Percentiles rank a stretch among this genome's conserved stretches.
phyloP scores from a whole-genome alignment of 2,888 invertebrate species.

The Lasioglossum calceatum region DNA sequence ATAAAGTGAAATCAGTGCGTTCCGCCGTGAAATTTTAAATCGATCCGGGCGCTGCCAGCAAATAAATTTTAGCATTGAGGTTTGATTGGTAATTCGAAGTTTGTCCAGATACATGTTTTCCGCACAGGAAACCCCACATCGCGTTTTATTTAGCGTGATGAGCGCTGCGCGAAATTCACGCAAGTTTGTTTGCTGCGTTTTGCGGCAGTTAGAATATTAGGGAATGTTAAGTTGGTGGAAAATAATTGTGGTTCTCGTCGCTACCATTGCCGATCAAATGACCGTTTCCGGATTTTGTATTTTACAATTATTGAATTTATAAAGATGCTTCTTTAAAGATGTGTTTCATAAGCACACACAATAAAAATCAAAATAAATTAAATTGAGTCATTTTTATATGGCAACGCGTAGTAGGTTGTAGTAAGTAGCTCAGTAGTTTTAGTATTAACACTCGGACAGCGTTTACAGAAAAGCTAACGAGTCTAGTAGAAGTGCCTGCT shows the following conservation, averaged over 20 bases:
- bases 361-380: no score
- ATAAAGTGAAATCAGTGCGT: not conserved
- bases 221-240: not conserved
- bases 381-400: no score
- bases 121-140: not conserved
- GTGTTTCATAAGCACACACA: no score
- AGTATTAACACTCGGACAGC: not conserved
- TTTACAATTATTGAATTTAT: no score
- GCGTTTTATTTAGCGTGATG: not conserved
- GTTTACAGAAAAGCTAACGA: not conserved
- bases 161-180: not conserved
- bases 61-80: not conserved
- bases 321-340: no score
- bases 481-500: not conserved
- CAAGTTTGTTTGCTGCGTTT: not conserved
- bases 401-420: no score
- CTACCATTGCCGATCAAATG: not conserved
- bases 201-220: not conserved
- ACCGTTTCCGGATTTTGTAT: no score
- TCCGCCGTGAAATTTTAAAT: not conserved
- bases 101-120: not conserved
- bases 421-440: no score
- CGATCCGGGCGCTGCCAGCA: not conserved
- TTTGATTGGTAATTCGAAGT: not conserved
- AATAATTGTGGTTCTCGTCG: not conserved